Conservation (phyloP, 2,888 invertebrate species). For the Xylocampa areola region DNA sequence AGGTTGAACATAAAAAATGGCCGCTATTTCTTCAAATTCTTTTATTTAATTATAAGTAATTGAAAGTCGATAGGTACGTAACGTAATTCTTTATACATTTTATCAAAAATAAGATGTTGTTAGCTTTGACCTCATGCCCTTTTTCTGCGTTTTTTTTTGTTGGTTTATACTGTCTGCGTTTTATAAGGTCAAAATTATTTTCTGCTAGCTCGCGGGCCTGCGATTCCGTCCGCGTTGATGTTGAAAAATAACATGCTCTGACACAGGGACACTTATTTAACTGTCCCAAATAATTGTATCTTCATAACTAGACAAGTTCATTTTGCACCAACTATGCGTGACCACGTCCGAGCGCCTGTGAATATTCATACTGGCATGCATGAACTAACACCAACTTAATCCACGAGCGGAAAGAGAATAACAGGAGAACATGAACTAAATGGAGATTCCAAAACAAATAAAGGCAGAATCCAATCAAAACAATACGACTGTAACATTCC, state of each 20-base stretch:
- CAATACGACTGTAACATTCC: constrained; percentile 16
- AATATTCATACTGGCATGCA: constrained; percentile 64
- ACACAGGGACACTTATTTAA: constrained; percentile 4
- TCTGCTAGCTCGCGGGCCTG: no score
- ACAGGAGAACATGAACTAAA: constrained; percentile 35
- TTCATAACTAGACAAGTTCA: constrained; percentile 45
- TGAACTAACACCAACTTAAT: constrained; percentile 56
- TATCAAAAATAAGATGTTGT: no score
- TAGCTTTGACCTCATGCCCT: no score
- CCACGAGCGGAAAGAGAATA: constrained; percentile 29
- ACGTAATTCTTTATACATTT: not conserved
- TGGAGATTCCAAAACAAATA: constrained; percentile 32
- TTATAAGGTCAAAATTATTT: no score
- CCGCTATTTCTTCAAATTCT: constrained; percentile 10
- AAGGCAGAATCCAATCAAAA: constrained; percentile 28
- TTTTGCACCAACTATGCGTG: constrained; percentile 62
- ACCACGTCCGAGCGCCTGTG: constrained; percentile 61
- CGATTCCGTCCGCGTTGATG: no score
- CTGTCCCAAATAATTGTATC: constrained; percentile 35
- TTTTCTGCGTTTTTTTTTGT: no score
- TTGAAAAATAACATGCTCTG: not conserved
- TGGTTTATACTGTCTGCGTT: no score
- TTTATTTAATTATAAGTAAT: constrained; percentile 26
- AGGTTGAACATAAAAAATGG: constrained; percentile 14
- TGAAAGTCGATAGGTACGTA: constrained; percentile 12